These are phyloP conservation scores for Falcaria lacertinaria DNA, from an alignment of 2,888 invertebrate species.

Conservation along the genomic window DNA sequence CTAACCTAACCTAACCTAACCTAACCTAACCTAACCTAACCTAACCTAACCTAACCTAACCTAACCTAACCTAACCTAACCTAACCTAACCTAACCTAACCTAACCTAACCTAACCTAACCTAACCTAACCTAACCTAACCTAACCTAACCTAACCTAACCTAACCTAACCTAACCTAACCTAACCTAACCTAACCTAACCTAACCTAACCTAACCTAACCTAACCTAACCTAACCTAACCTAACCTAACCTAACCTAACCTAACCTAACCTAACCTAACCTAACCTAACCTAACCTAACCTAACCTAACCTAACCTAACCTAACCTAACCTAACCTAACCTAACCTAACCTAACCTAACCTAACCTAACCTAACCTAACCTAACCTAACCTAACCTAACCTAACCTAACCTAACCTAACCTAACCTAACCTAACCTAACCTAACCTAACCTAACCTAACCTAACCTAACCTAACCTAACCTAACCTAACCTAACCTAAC, in stretches of 20 bases:
- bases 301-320: constrained; percentile 13
- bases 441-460: constrained; percentile 10
- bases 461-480: too few relatives aligned
- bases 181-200: constrained; percentile 15
- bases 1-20: constrained; percentile 14
- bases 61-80: constrained; percentile 14
- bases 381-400: constrained; percentile 13
- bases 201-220: constrained; percentile 10
- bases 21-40: constrained; percentile 14
- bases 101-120: constrained; percentile 15
- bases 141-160: constrained; percentile 16
- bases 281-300: constrained; percentile 9
- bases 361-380: constrained; percentile 11
- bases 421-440: constrained; percentile 8
- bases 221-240: constrained; percentile 12
- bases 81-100: constrained; percentile 14
- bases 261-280: constrained; percentile 12
- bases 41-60: constrained; percentile 14
- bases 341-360: constrained; percentile 13
- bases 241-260: constrained; percentile 13
- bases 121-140: constrained; percentile 12
- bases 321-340: constrained; percentile 12
- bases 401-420: constrained; percentile 7
- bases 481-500: constrained; percentile 10
- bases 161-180: constrained; percentile 18